Conservation (phyloP, 2,113 vertebrate species). For the human region GRCh38 chr1:93000001-93000500, state of each 20-base stretch:
- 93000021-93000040: neutral
- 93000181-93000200: neutral
- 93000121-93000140: neutral
- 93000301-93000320: slow-evolving; percentile 21
- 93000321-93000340: neutral
- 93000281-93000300: neutral
- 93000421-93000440: neutral
- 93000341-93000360: neutral
- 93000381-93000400: neutral
- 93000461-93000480: neutral
- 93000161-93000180: neutral
- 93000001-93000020: neutral
- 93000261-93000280: slow-evolving; percentile 19
- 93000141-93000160: neutral
- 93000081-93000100: neutral
- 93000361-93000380: neutral
- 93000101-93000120: neutral
- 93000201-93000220: neutral
- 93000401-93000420: neutral
- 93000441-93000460: neutral
- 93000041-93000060: neutral
- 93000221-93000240: neutral
- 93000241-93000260: neutral
- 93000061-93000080: neutral
- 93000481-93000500: neutral